Base-by-base conservation (phyloP, 2,113 vertebrate genomes). In the Amblyopsis rosae region DNA sequence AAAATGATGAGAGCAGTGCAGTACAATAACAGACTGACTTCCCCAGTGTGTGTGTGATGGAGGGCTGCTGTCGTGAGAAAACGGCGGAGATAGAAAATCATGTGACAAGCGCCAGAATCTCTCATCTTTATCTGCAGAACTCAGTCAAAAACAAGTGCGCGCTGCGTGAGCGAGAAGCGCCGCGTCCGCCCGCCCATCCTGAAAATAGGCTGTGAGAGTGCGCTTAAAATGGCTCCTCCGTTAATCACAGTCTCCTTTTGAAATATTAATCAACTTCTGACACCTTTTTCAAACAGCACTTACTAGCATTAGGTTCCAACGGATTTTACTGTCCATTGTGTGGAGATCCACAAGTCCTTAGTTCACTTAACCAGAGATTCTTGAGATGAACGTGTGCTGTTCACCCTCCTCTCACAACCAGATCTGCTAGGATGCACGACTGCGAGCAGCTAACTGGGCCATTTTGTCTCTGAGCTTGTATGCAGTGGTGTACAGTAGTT, bases 181-280 rank as follows among this genome's bases (percentile, higher is more conserved):
- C 56, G 76, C 76, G 75, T 72, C 79, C 82, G 81, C 75, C 58
- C 33, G 53, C 75, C 80, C 81, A 73, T 67, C 57, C 79, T 86
- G 70, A 81, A 89, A 91, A 90, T 83, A 85, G 83, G 71, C 69
- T 69, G 78, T 67, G 75, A 72, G 75, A 75, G 68, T 82, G 60
- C 62, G 62, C 88, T 89, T 73, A 81, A 89, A 90, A 92, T 91
- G 91, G 91, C 76, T 84, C 74, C 70, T 82, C 84, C 81, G 87
- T 85, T 92, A 90, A 90, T 91, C 90, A 82, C 65, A 45, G 80
- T 77, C 73, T 82, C 76, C 65, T 68, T 90, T 68, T 90, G 83
- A 89, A 90, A 88, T 90, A 87, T 90, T 89, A 72, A 89, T 89
- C 69, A 90, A 76, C 69, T 74, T 62, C 63, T 72, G 74, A 80